Base-by-base conservation (phyloP, 2,113 vertebrate species). In the Aphyosemion australe region DNA sequence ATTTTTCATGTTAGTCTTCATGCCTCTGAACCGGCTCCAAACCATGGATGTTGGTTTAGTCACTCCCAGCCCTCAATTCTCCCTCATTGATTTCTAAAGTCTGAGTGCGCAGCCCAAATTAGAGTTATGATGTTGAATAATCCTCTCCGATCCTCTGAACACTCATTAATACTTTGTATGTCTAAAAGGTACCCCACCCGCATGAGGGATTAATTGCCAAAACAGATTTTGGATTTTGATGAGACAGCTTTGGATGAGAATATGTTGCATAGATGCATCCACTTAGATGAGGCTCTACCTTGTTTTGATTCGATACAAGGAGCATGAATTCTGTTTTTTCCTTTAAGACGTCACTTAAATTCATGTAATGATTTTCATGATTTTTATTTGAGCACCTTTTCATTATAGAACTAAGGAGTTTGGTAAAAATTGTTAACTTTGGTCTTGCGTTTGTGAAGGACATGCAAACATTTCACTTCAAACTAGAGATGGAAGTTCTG, bases 81-180 rank as follows among this genome's bases (percentile, higher is more conserved):
- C 37, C 10, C 57, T 76, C 69, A 78, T 72, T 85, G 71, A 87
- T 86, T 84, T 84, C 52, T n/a, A n/a, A n/a, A n/a, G n/a, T n/a
- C n/a, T n/a, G n/a, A n/a, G n/a, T n/a, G n/a, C 80, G 61, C 63
- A 65, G 37, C 60, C 65, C 65, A 76, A 88, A 90, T 87, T 74
- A 85, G 53, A 58, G 71, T 2, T 20, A 60, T 84, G 82, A 60
- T 87, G 82, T 84, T 82, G 76, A 84, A 84, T 77, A 85, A 79
- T 80, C 77, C 84, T 79, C 69, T 85, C 61, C 76, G 55, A 47
- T 72, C 63, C 76, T 62, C 45, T 78, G 68, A 76, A 68, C 59
- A 71, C 76, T 92, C 86, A 84, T 85, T 86, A 87, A 77, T 67
- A 76, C 76, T 87, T 89, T 78, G 79, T 81, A 74, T 48, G 78